Evolutionary conservation across 2,888 invertebrate genomes (phyloP), one percentile per base, ranked within the genome.

Genomic region (Schrankia costaestrigalis): DNA sequence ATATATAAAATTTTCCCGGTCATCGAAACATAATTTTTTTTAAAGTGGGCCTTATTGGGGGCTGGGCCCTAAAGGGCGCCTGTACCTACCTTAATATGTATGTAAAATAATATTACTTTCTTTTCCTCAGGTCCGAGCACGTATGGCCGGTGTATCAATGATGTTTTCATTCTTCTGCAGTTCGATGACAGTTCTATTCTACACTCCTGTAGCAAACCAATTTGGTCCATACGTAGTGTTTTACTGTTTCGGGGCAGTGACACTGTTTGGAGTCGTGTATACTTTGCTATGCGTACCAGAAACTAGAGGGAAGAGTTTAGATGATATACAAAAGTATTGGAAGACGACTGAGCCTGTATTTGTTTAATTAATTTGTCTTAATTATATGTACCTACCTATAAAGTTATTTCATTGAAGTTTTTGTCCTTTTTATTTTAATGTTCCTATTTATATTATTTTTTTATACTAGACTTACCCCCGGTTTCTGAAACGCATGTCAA

Each of bases 231-330:
- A 73, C 44, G 78, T 78, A 0, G 80, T 81, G 0, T 89, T 87
- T 55, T 82, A 79, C 46, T 63, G 64, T 0, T 89, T 85, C 53
- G 70, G 78, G 0, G 63, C 64, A 0, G 75, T 82, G 1, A 78
- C 81, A 0, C 25, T 81, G 0, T 57, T 71, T 4, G 79, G 86
- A 0, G 71, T 74, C 0, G 3, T 86, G 0, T 86, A 86, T 47
- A 79, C 83, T 1, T 37, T 81, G 1, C 43, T 83, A 0, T 78
- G 70, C 50, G 81, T 89, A 1, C 89, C 89, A 0, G 89, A 89
- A 58, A 89, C 89, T 0, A 88, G 78, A 35, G 87, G 85, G 1
- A 83, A 81, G 51, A 74, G 67, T 15, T 58, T 89, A 22, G 66
- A 77, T 12, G 61, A 77, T 10, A 88, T 88, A 28, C 67, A 71